Evolutionary conservation across 2,888 invertebrate species (phyloP).

Genomic region (Ditylenchus weischeri): DNA sequence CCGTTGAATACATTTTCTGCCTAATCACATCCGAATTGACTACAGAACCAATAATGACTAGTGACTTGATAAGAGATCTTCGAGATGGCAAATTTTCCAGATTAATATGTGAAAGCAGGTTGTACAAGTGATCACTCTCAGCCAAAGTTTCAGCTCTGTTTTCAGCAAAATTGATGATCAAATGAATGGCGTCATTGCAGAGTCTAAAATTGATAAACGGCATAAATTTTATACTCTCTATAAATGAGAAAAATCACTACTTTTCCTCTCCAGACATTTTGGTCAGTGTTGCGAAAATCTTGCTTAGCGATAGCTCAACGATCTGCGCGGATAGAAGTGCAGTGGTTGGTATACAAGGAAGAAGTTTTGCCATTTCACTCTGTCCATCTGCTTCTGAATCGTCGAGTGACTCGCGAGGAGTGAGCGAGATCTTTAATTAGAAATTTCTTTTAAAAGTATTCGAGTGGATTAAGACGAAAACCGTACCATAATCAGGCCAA

Average conservation of each 20-base stretch:
- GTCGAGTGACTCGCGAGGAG: background rate
- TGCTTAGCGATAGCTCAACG: conserved; percentile 66
- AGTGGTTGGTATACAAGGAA: conserved; percentile 15
- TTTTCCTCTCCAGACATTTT: conserved; percentile 42
- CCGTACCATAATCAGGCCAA: no score
- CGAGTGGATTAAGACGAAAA: no score
- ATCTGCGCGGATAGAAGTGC: conserved; percentile 28
- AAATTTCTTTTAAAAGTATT: background rate
- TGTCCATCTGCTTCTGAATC: background rate
- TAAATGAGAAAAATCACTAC: conserved; percentile 20
- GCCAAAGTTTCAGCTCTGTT: conserved; percentile 29
- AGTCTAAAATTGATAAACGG: conserved; percentile 15
- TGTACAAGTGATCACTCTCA: conserved; percentile 30
- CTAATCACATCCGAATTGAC: conserved; percentile 39
- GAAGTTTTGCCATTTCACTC: background rate
- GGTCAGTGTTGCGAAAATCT: conserved; percentile 67
- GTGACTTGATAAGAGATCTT: conserved; percentile 71
- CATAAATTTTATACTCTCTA: background rate
- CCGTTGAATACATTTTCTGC: conserved; percentile 45
- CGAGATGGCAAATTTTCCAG: conserved; percentile 63
- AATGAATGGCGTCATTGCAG: conserved; percentile 21
- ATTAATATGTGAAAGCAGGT: conserved; percentile 18
- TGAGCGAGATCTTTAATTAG: background rate
- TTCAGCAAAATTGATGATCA: conserved; percentile 26
- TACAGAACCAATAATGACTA: conserved; percentile 64